Percentiles rank a stretch among this genome's conserved stretches.
phyloP scores from a whole-genome alignment of 1,140 invertebrate species.

The Physella acuta region DNA sequence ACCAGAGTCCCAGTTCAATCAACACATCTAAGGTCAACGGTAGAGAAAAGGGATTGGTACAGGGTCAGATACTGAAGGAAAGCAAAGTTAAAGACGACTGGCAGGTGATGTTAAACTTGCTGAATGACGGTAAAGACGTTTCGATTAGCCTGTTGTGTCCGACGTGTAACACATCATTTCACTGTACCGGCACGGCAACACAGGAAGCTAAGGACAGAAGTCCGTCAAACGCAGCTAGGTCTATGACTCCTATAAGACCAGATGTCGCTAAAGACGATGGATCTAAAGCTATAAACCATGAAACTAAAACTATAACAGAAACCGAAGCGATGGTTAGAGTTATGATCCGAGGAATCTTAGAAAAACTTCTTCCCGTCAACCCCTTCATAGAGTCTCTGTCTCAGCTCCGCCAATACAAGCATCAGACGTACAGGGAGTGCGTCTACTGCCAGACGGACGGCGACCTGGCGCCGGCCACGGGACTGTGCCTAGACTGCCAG shows the following conservation, averaged over 20 bases:
- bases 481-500: conserved; percentile 47
- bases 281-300: background rate
- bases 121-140: too few species aligned
- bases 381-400: conserved; percentile 39
- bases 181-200: too few species aligned
- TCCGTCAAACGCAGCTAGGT: too few species aligned
- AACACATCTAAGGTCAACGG: background rate
- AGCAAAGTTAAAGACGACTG: background rate
- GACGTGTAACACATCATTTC: conserved; percentile 35
- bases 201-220: conserved; percentile 19
- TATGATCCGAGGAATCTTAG: conserved; percentile 19
- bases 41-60: background rate
- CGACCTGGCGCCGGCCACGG: conserved; percentile 31
- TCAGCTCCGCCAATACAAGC: conserved; percentile 39
- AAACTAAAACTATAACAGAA: too few species aligned
- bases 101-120: background rate
- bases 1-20: conserved; percentile 1
- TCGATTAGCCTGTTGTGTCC: conserved; percentile 29
- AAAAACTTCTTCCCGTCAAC: conserved; percentile 20
- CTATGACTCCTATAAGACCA: too few species aligned
- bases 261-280: background rate
- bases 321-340: background rate
- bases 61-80: background rate
- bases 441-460: conserved; percentile 50
- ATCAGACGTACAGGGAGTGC: conserved; percentile 27